Conservation (phyloP, 2,888 invertebrate genomes). For the Tholera decimalis region DNA sequence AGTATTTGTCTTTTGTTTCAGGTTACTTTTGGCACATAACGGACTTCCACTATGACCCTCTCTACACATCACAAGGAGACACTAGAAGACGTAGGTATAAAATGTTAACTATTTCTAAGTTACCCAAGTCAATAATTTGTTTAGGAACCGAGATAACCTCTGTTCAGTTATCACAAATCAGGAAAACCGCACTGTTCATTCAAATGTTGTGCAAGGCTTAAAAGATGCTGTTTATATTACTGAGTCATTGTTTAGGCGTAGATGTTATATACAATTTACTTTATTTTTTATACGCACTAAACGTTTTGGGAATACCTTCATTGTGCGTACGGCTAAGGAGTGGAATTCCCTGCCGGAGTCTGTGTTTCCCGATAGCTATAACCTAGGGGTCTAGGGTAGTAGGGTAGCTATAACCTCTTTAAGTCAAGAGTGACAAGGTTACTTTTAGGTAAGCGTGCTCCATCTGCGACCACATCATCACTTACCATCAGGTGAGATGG, state of each 20-base stretch:
- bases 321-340: too few relatives aligned
- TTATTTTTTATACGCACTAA: too few relatives aligned
- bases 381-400: too few relatives aligned
- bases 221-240: neutral
- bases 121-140: constrained; percentile 29
- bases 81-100: constrained; percentile 94
- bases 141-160: neutral
- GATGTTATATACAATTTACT: too few relatives aligned
- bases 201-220: neutral
- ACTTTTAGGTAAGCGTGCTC: too few relatives aligned
- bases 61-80: constrained; percentile 95
- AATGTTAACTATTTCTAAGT: constrained; percentile 62
- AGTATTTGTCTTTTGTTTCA: constrained; percentile 91
- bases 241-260: neutral
- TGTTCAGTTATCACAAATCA: constrained; percentile 1
- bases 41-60: constrained; percentile 97
- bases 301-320: too few relatives aligned
- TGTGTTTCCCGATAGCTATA: too few relatives aligned
- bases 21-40: constrained; percentile 99
- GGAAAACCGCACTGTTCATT: neutral
- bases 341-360: too few relatives aligned
- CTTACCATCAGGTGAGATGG: too few relatives aligned
- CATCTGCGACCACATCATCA: too few relatives aligned
- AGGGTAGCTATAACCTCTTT: too few relatives aligned
- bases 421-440: too few relatives aligned